Percentiles rank a stretch among this genome's conserved stretches.
These are phyloP conservation scores for Isurus oxyrinchus DNA, from an alignment of 2,113 vertebrate species.

Conservation along the genomic window DNA sequence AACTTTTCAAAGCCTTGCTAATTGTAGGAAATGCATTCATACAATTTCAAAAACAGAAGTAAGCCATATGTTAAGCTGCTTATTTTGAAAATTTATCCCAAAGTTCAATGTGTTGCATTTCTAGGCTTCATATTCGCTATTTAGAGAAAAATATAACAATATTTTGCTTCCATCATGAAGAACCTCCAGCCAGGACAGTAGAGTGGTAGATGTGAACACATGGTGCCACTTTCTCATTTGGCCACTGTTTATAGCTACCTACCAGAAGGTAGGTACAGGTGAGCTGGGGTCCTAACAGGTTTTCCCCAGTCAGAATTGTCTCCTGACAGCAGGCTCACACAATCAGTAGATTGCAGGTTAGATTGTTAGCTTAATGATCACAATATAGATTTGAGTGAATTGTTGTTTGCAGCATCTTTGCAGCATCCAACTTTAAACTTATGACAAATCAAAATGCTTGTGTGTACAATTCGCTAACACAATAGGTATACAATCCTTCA, in stretches of 20 bases:
- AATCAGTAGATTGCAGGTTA: neutral
- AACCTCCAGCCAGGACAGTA: neutral
- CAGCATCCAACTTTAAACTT: neutral
- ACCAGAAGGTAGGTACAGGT: constrained; percentile 17
- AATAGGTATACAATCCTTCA: neutral
- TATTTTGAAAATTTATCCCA: neutral
- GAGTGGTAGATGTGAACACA: neutral
- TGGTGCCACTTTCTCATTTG: neutral
- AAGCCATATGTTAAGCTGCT: neutral
- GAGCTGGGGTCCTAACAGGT: neutral
- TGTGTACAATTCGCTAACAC: neutral
- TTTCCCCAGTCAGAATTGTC: constrained; percentile 2
- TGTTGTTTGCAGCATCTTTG: neutral
- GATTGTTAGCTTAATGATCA: neutral
- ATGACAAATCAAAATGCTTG: neutral
- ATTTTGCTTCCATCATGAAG: neutral
- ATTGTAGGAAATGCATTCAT: neutral
- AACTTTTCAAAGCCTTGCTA: neutral
- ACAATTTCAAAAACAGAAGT: neutral
- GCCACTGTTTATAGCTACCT: neutral
- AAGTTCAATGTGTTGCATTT: neutral
- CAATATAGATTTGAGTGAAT: neutral
- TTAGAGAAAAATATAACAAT: neutral
- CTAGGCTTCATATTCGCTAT: neutral
- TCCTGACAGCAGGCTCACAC: constrained; percentile 19